These are phyloP conservation scores for Columba janthina DNA, from an alignment of 2,113 vertebrate genomes.

Conservation along the genomic window DNA sequence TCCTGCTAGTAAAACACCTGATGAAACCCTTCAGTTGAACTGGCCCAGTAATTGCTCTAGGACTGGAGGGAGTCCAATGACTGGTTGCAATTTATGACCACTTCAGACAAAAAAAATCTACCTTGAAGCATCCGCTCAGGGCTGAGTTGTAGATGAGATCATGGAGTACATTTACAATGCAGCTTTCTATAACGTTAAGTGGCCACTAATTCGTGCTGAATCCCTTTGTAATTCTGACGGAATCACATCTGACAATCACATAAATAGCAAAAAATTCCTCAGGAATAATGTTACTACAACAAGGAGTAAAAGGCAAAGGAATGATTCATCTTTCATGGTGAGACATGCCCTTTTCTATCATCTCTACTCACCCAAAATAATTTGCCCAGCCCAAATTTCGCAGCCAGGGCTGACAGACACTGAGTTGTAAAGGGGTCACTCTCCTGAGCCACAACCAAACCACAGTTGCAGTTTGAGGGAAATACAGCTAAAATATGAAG, in stretches of 20 bases:
- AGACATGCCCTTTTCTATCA: slow-evolving; percentile 68
- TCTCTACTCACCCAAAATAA: slow-evolving; percentile 66
- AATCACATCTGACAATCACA: slow-evolving; percentile 62
- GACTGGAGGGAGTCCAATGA: slow-evolving; percentile 71
- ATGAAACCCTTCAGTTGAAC: slow-evolving; percentile 71
- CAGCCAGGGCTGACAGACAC: slow-evolving; percentile 37
- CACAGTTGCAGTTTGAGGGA: neutral
- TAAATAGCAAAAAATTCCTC: slow-evolving; percentile 53
- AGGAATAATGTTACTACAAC: slow-evolving; percentile 59
- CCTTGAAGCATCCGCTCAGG: slow-evolving; percentile 67
- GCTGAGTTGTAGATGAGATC: slow-evolving; percentile 68
- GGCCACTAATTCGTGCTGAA: slow-evolving; percentile 63
- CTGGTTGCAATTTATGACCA: slow-evolving; percentile 75
- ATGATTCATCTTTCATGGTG: slow-evolving; percentile 60
- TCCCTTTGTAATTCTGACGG: slow-evolving; percentile 55
- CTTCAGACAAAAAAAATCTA: slow-evolving; percentile 63
- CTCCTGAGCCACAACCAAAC: neutral
- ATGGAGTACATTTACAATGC: slow-evolving; percentile 64
- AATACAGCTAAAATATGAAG: slow-evolving; percentile 11
- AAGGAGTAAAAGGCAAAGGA: slow-evolving; percentile 48
- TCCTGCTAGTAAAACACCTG: slow-evolving; percentile 72
- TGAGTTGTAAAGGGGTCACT: slow-evolving; percentile 26
- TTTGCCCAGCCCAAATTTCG: slow-evolving; percentile 60
- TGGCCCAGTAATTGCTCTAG: slow-evolving; percentile 71
- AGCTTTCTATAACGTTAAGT: slow-evolving; percentile 39